A percentile compares a stretch with the other conserved stretches of the same genome.
These are phyloP conservation scores for Eristalis intricaria DNA, from an alignment of 2,888 invertebrate genomes.

Conservation along the genomic window DNA sequence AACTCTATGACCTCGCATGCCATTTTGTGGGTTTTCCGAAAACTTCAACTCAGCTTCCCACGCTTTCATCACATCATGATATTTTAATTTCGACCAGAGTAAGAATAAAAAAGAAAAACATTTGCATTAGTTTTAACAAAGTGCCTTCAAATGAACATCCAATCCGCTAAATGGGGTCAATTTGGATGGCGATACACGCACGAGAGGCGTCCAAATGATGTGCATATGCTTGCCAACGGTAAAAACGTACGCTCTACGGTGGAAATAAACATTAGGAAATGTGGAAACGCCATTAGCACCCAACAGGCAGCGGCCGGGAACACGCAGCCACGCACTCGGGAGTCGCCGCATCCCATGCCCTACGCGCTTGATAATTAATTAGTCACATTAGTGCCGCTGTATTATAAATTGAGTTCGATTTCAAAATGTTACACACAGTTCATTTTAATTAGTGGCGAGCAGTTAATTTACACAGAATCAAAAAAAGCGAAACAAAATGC, in stretches of 20 bases:
- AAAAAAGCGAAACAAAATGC: background rate
- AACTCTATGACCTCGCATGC: too few relatives aligned
- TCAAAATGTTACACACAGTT: slow-evolving; percentile 5
- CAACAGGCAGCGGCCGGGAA: background rate
- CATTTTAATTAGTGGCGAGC: slow-evolving; percentile 8
- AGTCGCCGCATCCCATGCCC: background rate
- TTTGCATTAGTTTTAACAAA: background rate
- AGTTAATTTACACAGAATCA: slow-evolving; percentile 5
- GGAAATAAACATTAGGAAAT: background rate
- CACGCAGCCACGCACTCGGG: background rate
- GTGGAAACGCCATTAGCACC: background rate
- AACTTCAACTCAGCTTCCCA: too few relatives aligned
- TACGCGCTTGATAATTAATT: slow-evolving; percentile 22
- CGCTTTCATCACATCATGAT: too few relatives aligned
- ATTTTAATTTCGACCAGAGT: background rate
- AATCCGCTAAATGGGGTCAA: background rate
- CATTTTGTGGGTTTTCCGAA: too few relatives aligned
- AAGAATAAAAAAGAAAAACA: background rate
- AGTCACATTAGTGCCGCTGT: slow-evolving; percentile 23
- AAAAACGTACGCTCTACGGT: background rate
- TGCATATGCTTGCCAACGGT: background rate
- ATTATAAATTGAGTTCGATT: slow-evolving; percentile 19
- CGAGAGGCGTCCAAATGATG: background rate
- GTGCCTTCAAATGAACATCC: background rate
- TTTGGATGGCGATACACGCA: background rate